Evolutionary conservation across 2,113 vertebrate species (phyloP), one percentile per base, ranked within the genome.

Genomic region (Pluvialis apricaria): DNA sequence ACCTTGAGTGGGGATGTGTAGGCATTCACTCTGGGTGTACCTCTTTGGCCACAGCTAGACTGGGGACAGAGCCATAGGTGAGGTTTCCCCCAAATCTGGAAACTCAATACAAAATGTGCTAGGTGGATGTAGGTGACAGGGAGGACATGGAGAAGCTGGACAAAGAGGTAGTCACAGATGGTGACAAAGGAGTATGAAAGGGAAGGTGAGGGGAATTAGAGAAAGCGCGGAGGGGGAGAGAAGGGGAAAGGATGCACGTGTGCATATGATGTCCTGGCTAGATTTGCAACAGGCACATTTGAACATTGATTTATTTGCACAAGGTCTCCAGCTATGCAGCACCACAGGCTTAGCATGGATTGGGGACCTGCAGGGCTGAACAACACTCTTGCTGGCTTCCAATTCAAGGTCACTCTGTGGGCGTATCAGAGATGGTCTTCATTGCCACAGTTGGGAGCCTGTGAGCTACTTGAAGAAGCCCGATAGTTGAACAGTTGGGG

Each of bases 401-500:
- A 60, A 49, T 36, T 87, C 92, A 91, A 70, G 57, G 89, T 86
- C 58, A 36, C 36, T 9, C 69, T 32, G 65, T 77, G 68, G 49
- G 44, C 58, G 38, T 61, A 69, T 54, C 89, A 90, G 62, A 5
- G 4, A 10, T 26, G 76, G 80, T 83, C 84, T 85, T 36, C 58
- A 8, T 24, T 21, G 58, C 22, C 70, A 55, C 0, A 3, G 76
- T 19, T 55, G 55, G 91, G 42, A 80, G 82, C 70, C 79, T 76
- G 58, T 36, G 66, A 69, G 69, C 78, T 91, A 95, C 93, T 82
- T 72, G 76, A 92, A 88, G 72, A 94, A 94, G 94, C 88, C 93
- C 96, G 96, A 66, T 78, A 70, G 86, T 54, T 73, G 83, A 91
- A 52, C 95, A 97, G 94, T 51, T 90, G 94, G 86, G 91, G 60